Percentiles rank a stretch among this genome's conserved stretches.
Evolutionary conservation across 1,140 invertebrate genomes (phyloP).

Genomic region (Phymastichus coffea): DNA sequence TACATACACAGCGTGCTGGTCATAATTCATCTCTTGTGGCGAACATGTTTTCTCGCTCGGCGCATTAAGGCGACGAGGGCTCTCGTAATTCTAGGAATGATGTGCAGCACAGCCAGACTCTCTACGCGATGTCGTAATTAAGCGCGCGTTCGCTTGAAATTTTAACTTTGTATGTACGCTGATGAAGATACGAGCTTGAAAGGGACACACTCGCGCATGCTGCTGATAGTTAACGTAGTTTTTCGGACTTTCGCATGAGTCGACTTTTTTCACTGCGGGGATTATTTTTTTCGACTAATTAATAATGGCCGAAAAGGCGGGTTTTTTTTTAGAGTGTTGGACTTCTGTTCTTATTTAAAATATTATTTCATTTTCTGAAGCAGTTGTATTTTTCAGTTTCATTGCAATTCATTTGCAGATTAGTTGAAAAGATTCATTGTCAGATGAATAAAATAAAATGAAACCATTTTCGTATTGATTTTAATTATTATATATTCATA

Average conservation of each 20-base stretch:
- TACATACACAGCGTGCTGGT: neutral
- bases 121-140: slow-evolving; percentile 6
- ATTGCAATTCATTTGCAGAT: no score
- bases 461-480: no score
- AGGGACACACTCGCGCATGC: no score
- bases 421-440: no score
- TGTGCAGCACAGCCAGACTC: slow-evolving; percentile 3
- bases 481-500: no score
- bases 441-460: no score
- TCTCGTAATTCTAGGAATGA: slow-evolving; percentile 13
- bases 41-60: neutral
- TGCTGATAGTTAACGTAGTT: slow-evolving; percentile 1
- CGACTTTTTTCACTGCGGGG: neutral
- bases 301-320: no score
- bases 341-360: no score
- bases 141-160: slow-evolving; percentile 6
- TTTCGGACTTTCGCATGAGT: neutral
- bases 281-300: no score
- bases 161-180: slow-evolving; percentile 11
- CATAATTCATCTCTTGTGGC: slow-evolving; percentile 1
- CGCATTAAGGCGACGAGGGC: neutral
- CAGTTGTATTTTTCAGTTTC: no score
- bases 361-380: no score
- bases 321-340: no score
- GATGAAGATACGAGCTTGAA: slow-evolving; percentile 5